These are phyloP conservation scores for Scolopax bukidnonensis DNA, from an alignment of 2,797 vertebrate species.

Conservation along the genomic window DNA sequence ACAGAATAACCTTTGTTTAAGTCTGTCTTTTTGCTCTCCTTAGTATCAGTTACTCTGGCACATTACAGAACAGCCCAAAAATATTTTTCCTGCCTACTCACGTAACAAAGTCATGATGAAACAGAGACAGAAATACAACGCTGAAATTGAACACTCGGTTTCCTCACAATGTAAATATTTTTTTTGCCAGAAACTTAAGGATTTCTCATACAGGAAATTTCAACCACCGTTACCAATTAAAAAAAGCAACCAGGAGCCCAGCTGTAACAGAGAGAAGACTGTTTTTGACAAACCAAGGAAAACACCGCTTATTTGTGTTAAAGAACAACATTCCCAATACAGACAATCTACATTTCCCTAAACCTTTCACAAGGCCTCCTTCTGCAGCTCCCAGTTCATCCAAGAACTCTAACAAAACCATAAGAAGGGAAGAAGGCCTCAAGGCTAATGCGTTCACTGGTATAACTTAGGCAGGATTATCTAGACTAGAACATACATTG, in stretches of 20 bases:
- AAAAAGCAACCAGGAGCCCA: neutral
- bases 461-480: neutral
- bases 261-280: neutral
- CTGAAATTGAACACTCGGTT: neutral
- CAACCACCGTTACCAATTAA: neutral
- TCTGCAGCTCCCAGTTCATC: neutral
- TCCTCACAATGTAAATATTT: neutral
- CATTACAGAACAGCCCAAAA: conserved; percentile 1
- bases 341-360: neutral
- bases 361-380: neutral
- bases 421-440: neutral
- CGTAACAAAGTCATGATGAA: neutral
- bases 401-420: neutral
- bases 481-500: neutral
- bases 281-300: neutral
- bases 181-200: neutral
- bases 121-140: neutral
- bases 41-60: neutral
- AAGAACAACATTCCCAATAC: neutral
- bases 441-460: rapidly evolving
- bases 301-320: neutral
- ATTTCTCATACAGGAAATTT: neutral
- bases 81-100: neutral
- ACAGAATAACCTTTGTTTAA: neutral
- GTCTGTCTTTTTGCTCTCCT: neutral